Base-by-base conservation (phyloP, 2,113 vertebrate species). In the Nibea albiflora region DNA sequence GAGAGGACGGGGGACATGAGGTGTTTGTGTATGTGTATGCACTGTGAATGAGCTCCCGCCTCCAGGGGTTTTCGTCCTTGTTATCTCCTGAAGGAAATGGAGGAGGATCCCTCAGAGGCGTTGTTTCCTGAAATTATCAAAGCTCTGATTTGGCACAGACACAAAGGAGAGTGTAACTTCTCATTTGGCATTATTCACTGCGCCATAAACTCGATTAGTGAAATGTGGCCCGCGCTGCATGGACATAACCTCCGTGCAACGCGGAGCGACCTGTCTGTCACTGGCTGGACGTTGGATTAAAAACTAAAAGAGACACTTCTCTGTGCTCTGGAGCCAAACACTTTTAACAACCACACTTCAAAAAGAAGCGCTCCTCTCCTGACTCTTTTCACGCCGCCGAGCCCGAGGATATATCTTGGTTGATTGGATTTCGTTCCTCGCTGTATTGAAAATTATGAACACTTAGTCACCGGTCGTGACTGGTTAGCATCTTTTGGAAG, bases 341-440 rank as follows among this genome's bases (percentile, higher is more conserved):
- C 52, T 17, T 12, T 81, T 64, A 77, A 84, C 72, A 53, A 9
- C 11, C 28, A 0, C 10, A 50, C 77, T 75, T 71, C 50, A 79
- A 82, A 84, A 66, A 16, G 19, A 70, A 26, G 24, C 24, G 28
- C 47, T 39, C 71, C 66, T 78, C 57, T 11, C 74, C 52, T 78
- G 7, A 8, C 28, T 64, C 42, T 68, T 67, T 62, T 56, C 1
- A 56, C 20, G 49, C 50, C 16, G 8, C n/a, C 46, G 14, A 39
- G 57, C 58, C 61, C 26, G 24, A 61, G 73, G 79, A 65, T 66
- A 75, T 14, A 44, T 64, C 31, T 58, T 52, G 11, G 16, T 80
- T 76, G 73, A 87, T 83, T 84, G 85, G 76, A 90, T 84, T 87
- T 80, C 1, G 1, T 24, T n/a, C 3, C 54, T 85, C 39, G 20